Percentiles rank a stretch among this genome's conserved stretches.
phyloP scores from a whole-genome alignment of 2,797 vertebrate species.

The Mycteria americana region DNA sequence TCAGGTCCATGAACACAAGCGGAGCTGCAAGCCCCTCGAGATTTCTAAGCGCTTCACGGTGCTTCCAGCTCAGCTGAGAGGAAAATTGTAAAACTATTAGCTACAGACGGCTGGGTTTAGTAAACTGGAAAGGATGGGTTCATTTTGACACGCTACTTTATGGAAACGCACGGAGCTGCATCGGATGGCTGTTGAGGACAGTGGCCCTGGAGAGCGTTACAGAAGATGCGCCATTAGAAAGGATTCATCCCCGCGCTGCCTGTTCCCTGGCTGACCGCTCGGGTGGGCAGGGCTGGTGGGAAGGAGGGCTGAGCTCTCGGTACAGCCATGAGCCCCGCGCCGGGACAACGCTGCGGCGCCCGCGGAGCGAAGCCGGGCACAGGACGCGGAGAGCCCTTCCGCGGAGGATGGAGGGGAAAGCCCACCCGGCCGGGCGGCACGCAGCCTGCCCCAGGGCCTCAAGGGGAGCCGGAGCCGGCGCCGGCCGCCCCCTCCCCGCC shows the following conservation, averaged over 20 bases:
- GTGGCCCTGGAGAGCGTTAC: background rate
- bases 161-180: background rate
- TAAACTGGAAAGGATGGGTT: rapidly evolving
- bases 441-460: background rate
- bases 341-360: background rate
- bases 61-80: background rate
- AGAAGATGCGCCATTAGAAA: background rate
- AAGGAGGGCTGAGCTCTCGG: background rate
- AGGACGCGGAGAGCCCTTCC: background rate
- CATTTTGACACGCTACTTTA: rapidly evolving
- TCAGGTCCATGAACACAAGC: rapidly evolving
- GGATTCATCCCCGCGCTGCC: background rate
- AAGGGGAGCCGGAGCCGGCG: background rate
- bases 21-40: background rate
- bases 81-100: rapidly evolving
- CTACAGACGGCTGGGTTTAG: background rate
- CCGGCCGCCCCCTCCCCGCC: background rate
- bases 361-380: background rate
- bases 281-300: background rate
- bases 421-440: background rate
- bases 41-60: background rate
- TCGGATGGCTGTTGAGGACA: background rate
- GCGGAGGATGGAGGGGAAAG: background rate
- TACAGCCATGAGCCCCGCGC: background rate
- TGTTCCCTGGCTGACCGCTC: background rate